Conservation (phyloP, 2,113 vertebrate species). For the Notiomystis cincta region DNA sequence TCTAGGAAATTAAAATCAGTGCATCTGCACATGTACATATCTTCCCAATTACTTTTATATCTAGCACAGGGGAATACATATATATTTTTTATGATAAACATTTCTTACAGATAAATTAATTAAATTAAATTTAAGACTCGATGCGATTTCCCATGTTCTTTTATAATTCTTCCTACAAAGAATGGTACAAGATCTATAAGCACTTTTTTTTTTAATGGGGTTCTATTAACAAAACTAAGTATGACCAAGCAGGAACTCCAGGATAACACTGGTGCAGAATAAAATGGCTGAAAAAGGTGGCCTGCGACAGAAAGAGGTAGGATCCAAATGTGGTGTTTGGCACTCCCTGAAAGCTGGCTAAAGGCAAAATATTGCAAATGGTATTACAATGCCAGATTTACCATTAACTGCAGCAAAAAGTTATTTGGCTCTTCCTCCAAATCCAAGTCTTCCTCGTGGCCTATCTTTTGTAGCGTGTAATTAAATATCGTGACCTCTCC, state of each 20-base stretch:
- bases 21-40: conserved; percentile 69
- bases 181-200: conserved; percentile 76
- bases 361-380: background rate
- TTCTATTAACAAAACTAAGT: conserved; percentile 75
- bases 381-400: background rate
- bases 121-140: conserved; percentile 82
- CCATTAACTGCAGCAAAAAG: background rate
- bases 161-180: conserved; percentile 76
- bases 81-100: conserved; percentile 82
- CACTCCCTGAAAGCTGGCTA: conserved; percentile 55
- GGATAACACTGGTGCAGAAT: conserved; percentile 60
- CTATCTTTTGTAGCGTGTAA: conserved; percentile 32
- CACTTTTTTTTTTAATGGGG: conserved; percentile 48
- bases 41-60: conserved; percentile 73
- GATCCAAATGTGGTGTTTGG: conserved; percentile 48
- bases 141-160: conserved; percentile 74
- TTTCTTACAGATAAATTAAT: conserved; percentile 86
- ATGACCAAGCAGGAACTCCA: conserved; percentile 66
- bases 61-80: conserved; percentile 75
- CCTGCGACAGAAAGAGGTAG: background rate
- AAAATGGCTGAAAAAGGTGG: conserved; percentile 38
- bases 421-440: conserved; percentile 46
- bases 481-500: conserved; percentile 29
- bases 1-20: conserved; percentile 74
- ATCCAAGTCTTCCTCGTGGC: background rate